phyloP scores from a whole-genome alignment of 1,140 invertebrate species.

The Brachionus rubens region DNA sequence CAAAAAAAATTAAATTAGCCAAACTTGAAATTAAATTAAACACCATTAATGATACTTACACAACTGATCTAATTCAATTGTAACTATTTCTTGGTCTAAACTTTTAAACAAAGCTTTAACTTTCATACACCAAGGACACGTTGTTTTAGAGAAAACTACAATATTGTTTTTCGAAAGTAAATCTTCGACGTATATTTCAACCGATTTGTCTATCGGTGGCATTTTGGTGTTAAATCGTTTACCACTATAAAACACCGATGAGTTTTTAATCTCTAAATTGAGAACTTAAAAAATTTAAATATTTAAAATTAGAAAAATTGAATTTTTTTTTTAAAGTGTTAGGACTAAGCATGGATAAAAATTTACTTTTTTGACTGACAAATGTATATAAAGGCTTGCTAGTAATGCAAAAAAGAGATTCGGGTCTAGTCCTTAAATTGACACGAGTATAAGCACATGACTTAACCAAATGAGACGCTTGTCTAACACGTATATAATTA shows the following conservation, averaged over 20 bases:
- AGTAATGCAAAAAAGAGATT: too few relatives aligned
- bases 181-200: constrained; percentile 51
- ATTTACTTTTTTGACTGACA: too few relatives aligned
- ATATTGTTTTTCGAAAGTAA: constrained; percentile 58
- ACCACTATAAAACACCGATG: background rate
- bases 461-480: too few relatives aligned
- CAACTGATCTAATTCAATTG: constrained; percentile 41
- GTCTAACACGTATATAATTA: too few relatives aligned
- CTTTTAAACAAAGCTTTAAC: constrained; percentile 50
- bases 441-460: too few relatives aligned
- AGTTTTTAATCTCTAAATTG: constrained; percentile 27
- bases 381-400: too few relatives aligned
- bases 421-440: too few relatives aligned
- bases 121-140: constrained; percentile 64
- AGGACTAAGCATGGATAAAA: too few relatives aligned
- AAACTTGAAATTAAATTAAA: background rate
- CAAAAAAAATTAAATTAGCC: background rate
- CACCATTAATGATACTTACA: background rate
- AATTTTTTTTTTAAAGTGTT: background rate
- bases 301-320: background rate
- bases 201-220: constrained; percentile 25
- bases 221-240: constrained; percentile 10
- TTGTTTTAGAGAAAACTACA: constrained; percentile 64
- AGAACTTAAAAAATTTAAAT: background rate
- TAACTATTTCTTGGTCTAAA: background rate